Conservation (phyloP, 1,140 invertebrate genomes). For the Psilanteris sp. region DNA sequence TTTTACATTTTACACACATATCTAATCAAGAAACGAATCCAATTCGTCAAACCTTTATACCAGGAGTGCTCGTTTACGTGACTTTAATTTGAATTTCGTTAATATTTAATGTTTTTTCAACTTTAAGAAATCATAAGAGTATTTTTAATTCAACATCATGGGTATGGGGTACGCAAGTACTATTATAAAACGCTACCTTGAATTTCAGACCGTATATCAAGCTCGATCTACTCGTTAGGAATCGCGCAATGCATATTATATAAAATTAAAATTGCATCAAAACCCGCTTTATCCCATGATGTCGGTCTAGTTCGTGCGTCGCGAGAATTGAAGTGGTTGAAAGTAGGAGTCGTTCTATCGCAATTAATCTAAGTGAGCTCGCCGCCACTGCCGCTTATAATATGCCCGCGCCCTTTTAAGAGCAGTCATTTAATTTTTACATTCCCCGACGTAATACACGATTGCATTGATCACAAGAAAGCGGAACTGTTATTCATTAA, state of each 20-base stretch:
- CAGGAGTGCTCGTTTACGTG: too few species aligned
- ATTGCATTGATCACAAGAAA: constrained; percentile 41
- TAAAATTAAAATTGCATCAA: constrained; percentile 66
- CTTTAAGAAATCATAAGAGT: constrained; percentile 2
- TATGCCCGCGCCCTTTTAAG: constrained; percentile 38
- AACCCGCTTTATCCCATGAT: constrained; percentile 57
- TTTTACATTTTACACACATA: too few species aligned
- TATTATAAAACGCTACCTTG: constrained; percentile 25
- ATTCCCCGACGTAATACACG: background rate
- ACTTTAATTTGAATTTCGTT: too few species aligned
- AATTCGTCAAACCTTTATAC: too few species aligned
- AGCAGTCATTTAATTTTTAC: constrained; percentile 34
- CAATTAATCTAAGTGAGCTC: constrained; percentile 67
- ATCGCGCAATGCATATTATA: constrained; percentile 58
- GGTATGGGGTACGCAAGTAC: constrained; percentile 25
- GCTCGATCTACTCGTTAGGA: constrained; percentile 63
- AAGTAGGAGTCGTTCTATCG: constrained; percentile 58
- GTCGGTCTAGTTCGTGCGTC: constrained; percentile 57
- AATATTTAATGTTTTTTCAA: too few species aligned
- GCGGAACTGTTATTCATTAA: constrained; percentile 18
- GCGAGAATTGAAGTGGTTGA: constrained; percentile 60
- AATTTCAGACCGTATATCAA: constrained; percentile 50
- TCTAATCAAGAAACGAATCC: too few species aligned
- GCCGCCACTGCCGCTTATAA: constrained; percentile 40
- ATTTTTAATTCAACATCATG: constrained; percentile 17